Conservation (phyloP, 2,888 invertebrate species). For the Mechanitis messenoides region DNA sequence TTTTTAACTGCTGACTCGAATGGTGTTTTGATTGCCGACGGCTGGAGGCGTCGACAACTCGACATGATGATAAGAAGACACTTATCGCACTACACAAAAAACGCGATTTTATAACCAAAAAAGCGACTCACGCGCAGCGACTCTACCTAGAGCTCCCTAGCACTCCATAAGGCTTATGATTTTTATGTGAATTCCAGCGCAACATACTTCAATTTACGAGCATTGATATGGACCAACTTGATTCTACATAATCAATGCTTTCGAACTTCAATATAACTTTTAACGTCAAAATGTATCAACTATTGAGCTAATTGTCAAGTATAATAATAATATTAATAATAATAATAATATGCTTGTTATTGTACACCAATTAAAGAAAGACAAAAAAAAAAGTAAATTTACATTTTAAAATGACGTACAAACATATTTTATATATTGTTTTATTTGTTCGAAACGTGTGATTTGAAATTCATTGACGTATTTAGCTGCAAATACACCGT, state of each 20-base stretch:
- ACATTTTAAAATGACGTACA: too few relatives aligned
- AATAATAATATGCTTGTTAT: too few relatives aligned
- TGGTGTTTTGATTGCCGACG: constrained; percentile 75
- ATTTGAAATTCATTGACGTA: constrained; percentile 63
- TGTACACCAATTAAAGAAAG: too few relatives aligned
- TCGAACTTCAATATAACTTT: constrained; percentile 39
- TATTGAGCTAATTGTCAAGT: constrained; percentile 27
- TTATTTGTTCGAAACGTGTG: constrained; percentile 44
- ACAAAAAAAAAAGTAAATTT: too few relatives aligned
- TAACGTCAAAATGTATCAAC: neutral
- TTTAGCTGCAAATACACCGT: constrained; percentile 69
- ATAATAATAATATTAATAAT: constrained; percentile 21
- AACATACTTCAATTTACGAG: constrained; percentile 66
- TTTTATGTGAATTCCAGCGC: constrained; percentile 67
- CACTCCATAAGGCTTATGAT: constrained; percentile 39
- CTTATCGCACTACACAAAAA: constrained; percentile 66
- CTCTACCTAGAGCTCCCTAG: constrained; percentile 29
- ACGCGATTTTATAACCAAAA: constrained; percentile 68
- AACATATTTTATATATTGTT: constrained; percentile 37
- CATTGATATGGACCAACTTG: constrained; percentile 53
- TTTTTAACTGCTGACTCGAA: constrained; percentile 72
- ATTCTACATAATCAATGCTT: constrained; percentile 58
- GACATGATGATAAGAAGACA: constrained; percentile 73
- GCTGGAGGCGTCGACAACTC: constrained; percentile 76
- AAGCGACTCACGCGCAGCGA: constrained; percentile 48